Conservation (phyloP, 1,140 invertebrate species). For the Heliconius eleuchia region DNA sequence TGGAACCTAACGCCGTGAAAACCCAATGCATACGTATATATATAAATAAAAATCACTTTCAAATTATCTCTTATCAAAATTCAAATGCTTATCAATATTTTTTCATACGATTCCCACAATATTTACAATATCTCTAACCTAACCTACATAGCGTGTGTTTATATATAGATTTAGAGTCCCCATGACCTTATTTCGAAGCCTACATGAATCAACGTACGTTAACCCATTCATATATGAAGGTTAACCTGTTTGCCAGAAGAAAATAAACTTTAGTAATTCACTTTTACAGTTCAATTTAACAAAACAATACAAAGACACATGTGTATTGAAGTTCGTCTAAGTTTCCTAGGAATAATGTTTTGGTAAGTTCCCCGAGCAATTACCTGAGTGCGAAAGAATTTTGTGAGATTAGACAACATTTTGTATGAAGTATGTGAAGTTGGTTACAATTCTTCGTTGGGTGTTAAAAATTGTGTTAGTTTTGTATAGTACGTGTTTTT, state of each 20-base stretch:
- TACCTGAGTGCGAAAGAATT: conserved; percentile 8
- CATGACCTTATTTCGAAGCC: conserved; percentile 40
- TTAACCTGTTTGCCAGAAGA: conserved; percentile 46
- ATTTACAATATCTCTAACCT: not conserved
- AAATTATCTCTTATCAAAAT: not conserved
- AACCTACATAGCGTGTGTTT: conserved; percentile 12
- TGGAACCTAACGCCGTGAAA: no score
- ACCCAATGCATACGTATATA: not conserved
- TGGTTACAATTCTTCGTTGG: not conserved
- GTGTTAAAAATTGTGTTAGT: not conserved
- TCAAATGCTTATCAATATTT: not conserved
- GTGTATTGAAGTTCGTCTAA: conserved; percentile 32
- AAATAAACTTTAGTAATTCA: conserved; percentile 34
- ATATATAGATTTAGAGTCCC: conserved; percentile 17
- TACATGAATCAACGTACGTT: conserved; percentile 50
- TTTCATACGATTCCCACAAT: not conserved
- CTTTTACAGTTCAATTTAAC: conserved; percentile 30
- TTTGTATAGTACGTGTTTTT: not conserved
- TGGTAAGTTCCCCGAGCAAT: conserved; percentile 11
- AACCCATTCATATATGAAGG: conserved; percentile 61
- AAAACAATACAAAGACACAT: conserved; percentile 15
- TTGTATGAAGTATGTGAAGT: not conserved
- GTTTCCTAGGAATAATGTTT: conserved; percentile 24
- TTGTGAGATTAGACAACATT: conserved; percentile 12
- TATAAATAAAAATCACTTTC: not conserved